These are phyloP conservation scores for Hecatera dysodea DNA, from an alignment of 2,888 invertebrate species.

Conservation along the genomic window DNA sequence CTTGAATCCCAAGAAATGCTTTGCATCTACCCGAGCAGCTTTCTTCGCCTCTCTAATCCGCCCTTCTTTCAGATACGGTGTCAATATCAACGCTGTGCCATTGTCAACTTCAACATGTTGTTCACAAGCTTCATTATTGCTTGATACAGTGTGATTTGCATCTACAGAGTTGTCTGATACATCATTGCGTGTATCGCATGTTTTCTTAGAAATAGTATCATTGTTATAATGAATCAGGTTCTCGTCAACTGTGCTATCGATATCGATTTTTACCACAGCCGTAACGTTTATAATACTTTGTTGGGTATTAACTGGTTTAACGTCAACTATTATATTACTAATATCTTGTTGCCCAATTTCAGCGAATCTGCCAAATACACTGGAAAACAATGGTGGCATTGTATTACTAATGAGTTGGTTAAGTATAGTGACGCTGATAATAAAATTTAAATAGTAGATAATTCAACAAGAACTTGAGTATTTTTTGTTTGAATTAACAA, in stretches of 20 bases:
- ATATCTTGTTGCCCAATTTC: constrained; percentile 59
- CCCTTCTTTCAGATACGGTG: constrained; percentile 81
- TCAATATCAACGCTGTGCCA: constrained; percentile 81
- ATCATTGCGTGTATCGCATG: constrained; percentile 49
- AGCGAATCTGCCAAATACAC: constrained; percentile 74
- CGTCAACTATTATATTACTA: constrained; percentile 57
- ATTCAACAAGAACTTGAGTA: constrained; percentile 1
- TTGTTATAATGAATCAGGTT: constrained; percentile 30
- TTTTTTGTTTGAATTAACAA: constrained; percentile 7
- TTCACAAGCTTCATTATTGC: constrained; percentile 52
- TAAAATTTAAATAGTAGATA: constrained; percentile 17
- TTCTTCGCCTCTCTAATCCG: constrained; percentile 80
- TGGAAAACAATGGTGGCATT: constrained; percentile 65
- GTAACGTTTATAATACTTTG: constrained; percentile 38
- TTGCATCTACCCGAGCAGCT: constrained; percentile 75
- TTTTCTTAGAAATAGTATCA: constrained; percentile 35
- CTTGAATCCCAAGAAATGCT: constrained; percentile 80
- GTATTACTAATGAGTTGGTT: constrained; percentile 24
- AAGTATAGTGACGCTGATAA: constrained; percentile 5
- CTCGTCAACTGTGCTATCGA: constrained; percentile 37
- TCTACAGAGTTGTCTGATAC: constrained; percentile 56
- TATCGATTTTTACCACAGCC: constrained; percentile 39
- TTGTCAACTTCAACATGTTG: constrained; percentile 68
- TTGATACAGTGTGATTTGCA: constrained; percentile 43
- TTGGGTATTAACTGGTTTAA: constrained; percentile 38